Evolutionary conservation across 2,888 invertebrate species (phyloP), one percentile per base, ranked within the genome.

Genomic region (Apomyelois bistriatella): DNA sequence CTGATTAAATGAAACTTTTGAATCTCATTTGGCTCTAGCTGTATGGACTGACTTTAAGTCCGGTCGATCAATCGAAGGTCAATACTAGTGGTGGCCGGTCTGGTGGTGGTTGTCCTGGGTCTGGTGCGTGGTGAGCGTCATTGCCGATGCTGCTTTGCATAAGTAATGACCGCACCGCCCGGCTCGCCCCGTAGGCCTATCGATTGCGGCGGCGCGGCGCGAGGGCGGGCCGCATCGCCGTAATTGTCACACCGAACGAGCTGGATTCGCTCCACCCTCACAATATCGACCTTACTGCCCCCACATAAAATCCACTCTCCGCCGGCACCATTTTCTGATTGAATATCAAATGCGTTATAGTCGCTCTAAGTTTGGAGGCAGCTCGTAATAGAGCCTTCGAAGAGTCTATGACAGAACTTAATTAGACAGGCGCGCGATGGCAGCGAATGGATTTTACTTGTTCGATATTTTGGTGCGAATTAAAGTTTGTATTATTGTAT

Each of bases 141-240:
- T 68, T 74, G 74, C 74, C 71, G 68, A 70, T 85, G 80, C 78
- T 85, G 85, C 88, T 86, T 88, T 89, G 86, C 89, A 89, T 90
- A 89, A 89, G 83, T 88, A 85, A 87, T 88, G 82, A 82, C 70
- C 71, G 70, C 70, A 82, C 83, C 60, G 77, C 79, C 61, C 92
- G 90, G 46, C 91, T 89, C 82, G 92, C 91, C 92, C 70, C 92
- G 93, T 81, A 94, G 93, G 64, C 94, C 93, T 72, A 94, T 94
- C 65, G 94, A 94, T 85, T 94, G 93, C 82, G 94, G 86, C 82
- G 93, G 92, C 73, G 94, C 74, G 94, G 88, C 83, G 87, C 85
- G 85, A 82, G 85, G 84, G 87, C 85, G 85, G 83, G 85, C 86
- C 83, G 84, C 84, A 85, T 80, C 83, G 85, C 79, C 85, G 85